Percentiles rank a stretch among this genome's conserved stretches.
phyloP scores from a whole-genome alignment of 2,888 invertebrate genomes.

The Anagyrus pseudococci region DNA sequence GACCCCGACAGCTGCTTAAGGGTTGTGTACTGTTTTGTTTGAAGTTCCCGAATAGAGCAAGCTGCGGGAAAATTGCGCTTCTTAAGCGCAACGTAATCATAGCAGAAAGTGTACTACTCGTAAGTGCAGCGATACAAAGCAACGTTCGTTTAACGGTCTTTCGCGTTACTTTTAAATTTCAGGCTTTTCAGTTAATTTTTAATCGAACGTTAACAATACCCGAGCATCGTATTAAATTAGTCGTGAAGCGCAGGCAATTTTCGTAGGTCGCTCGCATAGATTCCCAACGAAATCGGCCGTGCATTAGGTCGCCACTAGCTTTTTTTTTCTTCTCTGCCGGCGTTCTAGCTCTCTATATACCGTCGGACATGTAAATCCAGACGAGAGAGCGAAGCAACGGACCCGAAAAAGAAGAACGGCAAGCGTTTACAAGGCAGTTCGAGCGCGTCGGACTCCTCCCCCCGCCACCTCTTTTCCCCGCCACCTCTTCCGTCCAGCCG shows the following conservation, averaged over 20 bases:
- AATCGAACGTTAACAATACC: background rate
- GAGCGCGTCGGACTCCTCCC: slow-evolving; percentile 4
- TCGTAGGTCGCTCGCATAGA: no score
- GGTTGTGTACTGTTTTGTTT: no score
- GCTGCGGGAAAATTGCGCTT: no score
- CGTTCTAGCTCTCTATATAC: background rate
- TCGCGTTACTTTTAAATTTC: no score
- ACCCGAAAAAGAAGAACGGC: slow-evolving; percentile 11
- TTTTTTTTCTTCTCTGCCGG: background rate
- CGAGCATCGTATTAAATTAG: background rate
- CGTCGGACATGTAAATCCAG: slow-evolving; percentile 10
- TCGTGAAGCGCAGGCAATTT: background rate
- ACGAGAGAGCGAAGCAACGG: slow-evolving; percentile 3
- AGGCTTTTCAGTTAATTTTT: no score
- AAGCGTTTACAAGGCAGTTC: background rate
- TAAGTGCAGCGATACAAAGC: no score
- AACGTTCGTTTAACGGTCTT: no score
- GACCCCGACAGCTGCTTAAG: no score
- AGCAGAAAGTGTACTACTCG: no score
- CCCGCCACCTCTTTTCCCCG: no score
- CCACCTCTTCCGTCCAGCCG: background rate
- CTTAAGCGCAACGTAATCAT: no score
- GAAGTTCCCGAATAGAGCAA: no score
- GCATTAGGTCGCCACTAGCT: background rate
- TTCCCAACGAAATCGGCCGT: background rate